Conservation (phyloP, 2,888 invertebrate species). For the Epinotia demarniana region DNA sequence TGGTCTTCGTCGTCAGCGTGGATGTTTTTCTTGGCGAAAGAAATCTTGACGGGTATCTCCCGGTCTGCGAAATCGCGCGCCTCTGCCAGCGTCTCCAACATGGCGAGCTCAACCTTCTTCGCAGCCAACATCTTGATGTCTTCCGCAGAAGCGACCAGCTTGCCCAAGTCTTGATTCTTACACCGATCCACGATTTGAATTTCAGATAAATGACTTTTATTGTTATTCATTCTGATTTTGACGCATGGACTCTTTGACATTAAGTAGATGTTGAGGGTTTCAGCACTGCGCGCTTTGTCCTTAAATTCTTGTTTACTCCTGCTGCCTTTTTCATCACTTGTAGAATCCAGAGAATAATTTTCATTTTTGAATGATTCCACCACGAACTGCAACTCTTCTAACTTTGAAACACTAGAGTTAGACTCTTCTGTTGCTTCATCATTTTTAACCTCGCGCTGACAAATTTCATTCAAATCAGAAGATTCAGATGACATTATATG, state of each 20-base stretch:
- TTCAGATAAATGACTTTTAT: slow-evolving; percentile 68
- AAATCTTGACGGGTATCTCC: slow-evolving; percentile 72
- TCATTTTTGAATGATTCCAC: slow-evolving; percentile 69
- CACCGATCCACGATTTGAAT: slow-evolving; percentile 63
- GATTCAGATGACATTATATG: slow-evolving; percentile 69
- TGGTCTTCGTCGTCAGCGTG: slow-evolving; percentile 65
- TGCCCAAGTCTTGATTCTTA: slow-evolving; percentile 46
- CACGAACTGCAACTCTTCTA: slow-evolving; percentile 48
- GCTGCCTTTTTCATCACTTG: slow-evolving; percentile 54
- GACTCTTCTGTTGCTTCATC: background rate
- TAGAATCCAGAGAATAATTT: slow-evolving; percentile 65
- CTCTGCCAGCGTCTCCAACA: slow-evolving; percentile 53
- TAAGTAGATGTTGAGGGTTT: slow-evolving; percentile 64
- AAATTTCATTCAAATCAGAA: slow-evolving; percentile 50
- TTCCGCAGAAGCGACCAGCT: slow-evolving; percentile 67
- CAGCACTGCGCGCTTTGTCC: slow-evolving; percentile 48
- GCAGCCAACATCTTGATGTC: slow-evolving; percentile 64
- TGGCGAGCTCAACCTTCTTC: slow-evolving; percentile 64
- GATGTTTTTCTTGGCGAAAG: slow-evolving; percentile 72
- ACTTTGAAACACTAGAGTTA: background rate
- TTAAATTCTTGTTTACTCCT: slow-evolving; percentile 51
- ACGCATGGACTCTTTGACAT: slow-evolving; percentile 58
- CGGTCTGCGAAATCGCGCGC: slow-evolving; percentile 55
- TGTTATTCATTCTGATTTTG: slow-evolving; percentile 63
- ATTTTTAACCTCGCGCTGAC: slow-evolving; percentile 34